A percentile compares a stretch with the other conserved stretches of the same genome.
Conservation (phyloP, 2,888 invertebrate species). For the Cantharis rufa region DNA sequence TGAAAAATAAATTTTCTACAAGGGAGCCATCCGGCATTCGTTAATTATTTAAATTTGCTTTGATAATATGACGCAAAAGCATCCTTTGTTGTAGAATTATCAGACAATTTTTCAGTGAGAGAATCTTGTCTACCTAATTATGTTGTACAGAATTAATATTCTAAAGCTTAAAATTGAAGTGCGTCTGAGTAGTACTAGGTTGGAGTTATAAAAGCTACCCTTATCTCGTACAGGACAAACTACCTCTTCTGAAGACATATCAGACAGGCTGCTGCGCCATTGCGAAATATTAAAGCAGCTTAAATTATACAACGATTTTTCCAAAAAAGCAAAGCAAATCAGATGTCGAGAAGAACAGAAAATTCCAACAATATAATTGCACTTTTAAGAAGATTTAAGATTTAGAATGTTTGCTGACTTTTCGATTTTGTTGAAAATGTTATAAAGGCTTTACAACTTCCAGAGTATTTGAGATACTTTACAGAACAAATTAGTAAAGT, state of each 20-base stretch:
- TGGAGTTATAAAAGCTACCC: constrained; percentile 14
- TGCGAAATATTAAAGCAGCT: constrained; percentile 14
- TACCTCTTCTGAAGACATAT: constrained; percentile 17
- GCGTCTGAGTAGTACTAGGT: constrained; percentile 11
- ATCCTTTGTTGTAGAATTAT: background rate
- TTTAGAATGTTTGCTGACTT: background rate
- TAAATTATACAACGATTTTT: constrained; percentile 7
- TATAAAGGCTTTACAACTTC: background rate
- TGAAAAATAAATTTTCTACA: background rate
- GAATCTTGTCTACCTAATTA: background rate
- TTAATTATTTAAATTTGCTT: background rate
- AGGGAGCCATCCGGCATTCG: background rate
- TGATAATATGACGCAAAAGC: background rate
- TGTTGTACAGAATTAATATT: constrained; percentile 16
- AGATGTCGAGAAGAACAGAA: background rate
- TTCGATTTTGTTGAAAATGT: background rate
- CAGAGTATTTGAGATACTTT: background rate
- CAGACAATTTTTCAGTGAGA: background rate
- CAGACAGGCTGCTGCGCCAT: constrained; percentile 5
- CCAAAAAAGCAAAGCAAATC: constrained; percentile 5
- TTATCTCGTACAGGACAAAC: constrained; percentile 16
- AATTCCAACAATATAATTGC: background rate
- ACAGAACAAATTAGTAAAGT: background rate
- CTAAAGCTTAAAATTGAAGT: constrained; percentile 11
- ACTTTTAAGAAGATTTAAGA: background rate